Evolutionary conservation across 2,888 invertebrate genomes (phyloP).

Genomic region (Habrosyne pyritoides): DNA sequence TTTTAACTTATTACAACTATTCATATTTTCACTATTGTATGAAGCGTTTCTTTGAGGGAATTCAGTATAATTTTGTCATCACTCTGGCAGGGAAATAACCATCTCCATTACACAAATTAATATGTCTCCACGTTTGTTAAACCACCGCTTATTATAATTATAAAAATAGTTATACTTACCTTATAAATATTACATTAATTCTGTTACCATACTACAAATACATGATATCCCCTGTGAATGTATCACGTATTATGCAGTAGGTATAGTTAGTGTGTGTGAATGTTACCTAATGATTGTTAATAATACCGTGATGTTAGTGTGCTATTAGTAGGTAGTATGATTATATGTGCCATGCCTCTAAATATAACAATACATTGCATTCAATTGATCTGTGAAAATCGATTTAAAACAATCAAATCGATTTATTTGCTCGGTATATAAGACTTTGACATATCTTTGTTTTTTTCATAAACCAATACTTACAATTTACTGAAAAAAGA

Average conservation of each 20-base stretch:
- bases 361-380: neutral
- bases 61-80: no score
- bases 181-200: neutral
- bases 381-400: neutral
- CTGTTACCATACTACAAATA: conserved; percentile 11
- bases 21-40: no score
- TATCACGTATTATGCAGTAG: neutral
- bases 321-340: neutral
- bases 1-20: no score
- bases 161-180: no score
- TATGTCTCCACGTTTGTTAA: no score
- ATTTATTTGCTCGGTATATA: neutral
- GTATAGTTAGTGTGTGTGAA: neutral
- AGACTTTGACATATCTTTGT: no score
- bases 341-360: neutral
- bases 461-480: no score
- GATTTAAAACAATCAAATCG: neutral
- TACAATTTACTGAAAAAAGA: no score
- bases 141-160: no score
- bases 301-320: neutral
- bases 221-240: neutral
- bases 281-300: neutral
- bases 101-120: no score
- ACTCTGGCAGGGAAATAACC: no score
- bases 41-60: no score